Evolutionary conservation across 1,140 invertebrate genomes (phyloP).

Genomic region (Riptortus pedestris): DNA sequence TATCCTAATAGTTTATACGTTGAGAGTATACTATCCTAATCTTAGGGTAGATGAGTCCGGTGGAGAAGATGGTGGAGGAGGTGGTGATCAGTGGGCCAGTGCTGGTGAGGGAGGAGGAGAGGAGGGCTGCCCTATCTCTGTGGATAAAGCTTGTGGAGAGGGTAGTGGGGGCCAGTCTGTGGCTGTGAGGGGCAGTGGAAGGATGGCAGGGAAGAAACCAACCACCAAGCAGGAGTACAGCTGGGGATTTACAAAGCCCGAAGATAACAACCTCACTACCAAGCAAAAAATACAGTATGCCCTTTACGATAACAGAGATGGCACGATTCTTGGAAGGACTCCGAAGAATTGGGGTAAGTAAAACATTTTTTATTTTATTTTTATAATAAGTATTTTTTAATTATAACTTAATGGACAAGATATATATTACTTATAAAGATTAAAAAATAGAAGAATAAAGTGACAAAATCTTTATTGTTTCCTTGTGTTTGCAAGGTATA

Average conservation of each 20-base stretch:
- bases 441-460: not conserved
- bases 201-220: conserved; percentile 1
- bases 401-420: not conserved
- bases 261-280: not conserved
- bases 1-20: too few relatives aligned
- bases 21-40: too few relatives aligned
- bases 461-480: too few relatives aligned
- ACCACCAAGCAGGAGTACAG: conserved; percentile 3
- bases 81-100: too few relatives aligned
- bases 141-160: conserved; percentile 4
- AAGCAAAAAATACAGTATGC: conserved; percentile 4
- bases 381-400: not conserved
- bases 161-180: conserved; percentile 3
- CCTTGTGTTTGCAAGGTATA: too few relatives aligned
- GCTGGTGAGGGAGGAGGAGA: conserved; percentile 1
- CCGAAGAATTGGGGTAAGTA: conserved; percentile 8
- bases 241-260: not conserved
- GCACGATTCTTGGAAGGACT: not conserved
- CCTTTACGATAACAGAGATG: conserved; percentile 6
- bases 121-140: conserved; percentile 1
- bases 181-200: conserved; percentile 1
- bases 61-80: too few relatives aligned
- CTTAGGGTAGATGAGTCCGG: too few relatives aligned
- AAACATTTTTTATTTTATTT: not conserved
- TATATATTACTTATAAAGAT: not conserved